Evolutionary conservation across 1,140 invertebrate species (phyloP), one percentile per base, ranked within the genome.

Genomic region (Paracyclopina nana): DNA sequence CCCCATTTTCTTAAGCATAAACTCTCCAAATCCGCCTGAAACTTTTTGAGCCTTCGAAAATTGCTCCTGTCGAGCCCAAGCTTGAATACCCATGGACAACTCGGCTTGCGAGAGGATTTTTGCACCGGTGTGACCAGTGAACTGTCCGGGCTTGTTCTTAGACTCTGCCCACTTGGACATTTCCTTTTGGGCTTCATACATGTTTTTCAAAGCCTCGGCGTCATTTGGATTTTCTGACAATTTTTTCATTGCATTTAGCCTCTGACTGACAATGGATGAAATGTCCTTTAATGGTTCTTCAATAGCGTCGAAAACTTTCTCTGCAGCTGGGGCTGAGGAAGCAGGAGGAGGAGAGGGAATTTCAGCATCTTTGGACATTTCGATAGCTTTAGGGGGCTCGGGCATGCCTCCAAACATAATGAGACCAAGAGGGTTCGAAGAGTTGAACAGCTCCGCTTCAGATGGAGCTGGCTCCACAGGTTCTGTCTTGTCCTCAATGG

Each of bases 1-100:
- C 29, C 91, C 91, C 91, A 97, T 96, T 70, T 95, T 95, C 67
- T 91, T 82, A 14, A 97, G 70, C 40, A 97, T 69, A 55, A 84
- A 77, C 85, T 94, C 88, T 14, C 90, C 91, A 76, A 95, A 87
- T 1, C 88, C 90, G 48, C 84, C 81, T 14, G 74, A 78, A 5
- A 96, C 79, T 44, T 18, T n/a, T 52, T 53, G 20, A 40, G 20
- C 25, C 20, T 6, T 27, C 22, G 14, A n/a, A 26, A 52, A 52
- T 25, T 52, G 50, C n/a, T 52, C 86, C 74, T 83, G 85, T 61
- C 80, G 83, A 14, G 79, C 82, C 87, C 88, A 94, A 0, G 86
- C 83, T 72, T 92, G 84, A 57, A 78, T 77, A 38, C 83, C 82
- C 58, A 80, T 76, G 51, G 77, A 74, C 42, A 95, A 67, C 66